Percentiles rank a stretch among this genome's conserved stretches.
Evolutionary conservation across 2,888 invertebrate species (phyloP).

Genomic region (Orthosia incerta): DNA sequence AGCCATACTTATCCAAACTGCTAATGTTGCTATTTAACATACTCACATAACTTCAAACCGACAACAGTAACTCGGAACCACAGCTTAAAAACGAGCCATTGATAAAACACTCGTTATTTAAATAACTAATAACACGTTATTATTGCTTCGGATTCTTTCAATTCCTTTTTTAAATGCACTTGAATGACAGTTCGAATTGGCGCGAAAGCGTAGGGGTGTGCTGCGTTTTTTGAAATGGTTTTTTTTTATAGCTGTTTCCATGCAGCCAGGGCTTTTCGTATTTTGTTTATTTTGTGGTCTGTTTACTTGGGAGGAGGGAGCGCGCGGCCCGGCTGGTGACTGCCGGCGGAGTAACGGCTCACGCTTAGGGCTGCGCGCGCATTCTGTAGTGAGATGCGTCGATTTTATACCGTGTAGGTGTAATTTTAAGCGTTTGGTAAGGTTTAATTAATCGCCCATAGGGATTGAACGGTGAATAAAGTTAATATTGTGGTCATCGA

Average conservation of each 20-base stretch:
- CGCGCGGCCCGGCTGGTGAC: slow-evolving; percentile 89
- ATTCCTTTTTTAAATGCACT: slow-evolving; percentile 78
- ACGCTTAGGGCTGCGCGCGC: slow-evolving; percentile 85
- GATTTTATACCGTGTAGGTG: slow-evolving; percentile 88
- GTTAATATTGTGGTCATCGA: slow-evolving; percentile 61
- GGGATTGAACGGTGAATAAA: slow-evolving; percentile 67
- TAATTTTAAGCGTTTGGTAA: slow-evolving; percentile 79
- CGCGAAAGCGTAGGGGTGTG: slow-evolving; percentile 77
- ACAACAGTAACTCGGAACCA: slow-evolving; percentile 81
- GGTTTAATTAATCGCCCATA: slow-evolving; percentile 79
- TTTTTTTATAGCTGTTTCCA: slow-evolving; percentile 70
- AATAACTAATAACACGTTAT: slow-evolving; percentile 83
- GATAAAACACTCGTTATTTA: slow-evolving; percentile 69
- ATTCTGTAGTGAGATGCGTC: slow-evolving; percentile 78
- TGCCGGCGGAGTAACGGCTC: slow-evolving; percentile 87
- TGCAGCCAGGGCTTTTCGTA: slow-evolving; percentile 87
- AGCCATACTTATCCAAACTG: slow-evolving; percentile 80
- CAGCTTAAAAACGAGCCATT: slow-evolving; percentile 72
- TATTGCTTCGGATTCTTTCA: slow-evolving; percentile 83
- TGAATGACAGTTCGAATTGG: slow-evolving; percentile 77
- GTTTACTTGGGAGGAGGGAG: slow-evolving; percentile 82
- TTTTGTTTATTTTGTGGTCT: slow-evolving; percentile 83
- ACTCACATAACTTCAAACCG: slow-evolving; percentile 81
- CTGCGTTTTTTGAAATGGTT: slow-evolving; percentile 65
- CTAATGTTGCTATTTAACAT: slow-evolving; percentile 77